Evolutionary conservation across 1,140 invertebrate genomes (phyloP), one percentile per base, ranked within the genome.

Genomic region (Berghia stephanieae): DNA sequence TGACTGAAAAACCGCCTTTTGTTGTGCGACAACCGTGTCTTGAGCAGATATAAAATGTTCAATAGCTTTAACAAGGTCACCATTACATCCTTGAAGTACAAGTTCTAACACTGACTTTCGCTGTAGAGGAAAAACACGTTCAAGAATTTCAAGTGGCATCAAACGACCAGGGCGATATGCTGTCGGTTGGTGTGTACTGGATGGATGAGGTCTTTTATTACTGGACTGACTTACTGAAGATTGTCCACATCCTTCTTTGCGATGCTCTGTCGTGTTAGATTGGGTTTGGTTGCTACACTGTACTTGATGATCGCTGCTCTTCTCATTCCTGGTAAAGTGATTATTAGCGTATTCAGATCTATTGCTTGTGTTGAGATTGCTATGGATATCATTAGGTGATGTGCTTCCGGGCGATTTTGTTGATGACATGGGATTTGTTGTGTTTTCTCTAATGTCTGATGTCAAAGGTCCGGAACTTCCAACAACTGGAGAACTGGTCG

Each of bases 121-220:
- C 86, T 98, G 97, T 63, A 94, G 93, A 0, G 96, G 96, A 88
- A 98, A 98, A 5, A 98, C 89, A 63, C 95, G 92, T 5, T 93
- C 91, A 44, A 98, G 88, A 89, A 97, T 96, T 80, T 97, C 95
- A 43, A 98, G 89, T 0, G 94, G 94, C 4, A 91, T 91, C 46
- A 93, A 91, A 31, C 89, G 85, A 31, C 90, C 89, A 0, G 87
- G 87, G 71, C 88, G 71, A 82, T 84, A 86, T 6, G 85, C 85
- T 43, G 86, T 84, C 10, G 86, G 71, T 36, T n/a, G n/a, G n/a
- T n/a, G n/a, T 66, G 44, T 40, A 13, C 46, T 52, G 21, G 3
- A 27, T 49, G n/a, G 46, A 10, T 49, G 46, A 13, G 10, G n/a
- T n/a, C 46, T 13, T n/a, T 13, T n/a, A 49, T 49, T 13, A 10